Base-by-base conservation (phyloP, 2,113 vertebrate genomes). In the Sphaerodactylus townsendi region DNA sequence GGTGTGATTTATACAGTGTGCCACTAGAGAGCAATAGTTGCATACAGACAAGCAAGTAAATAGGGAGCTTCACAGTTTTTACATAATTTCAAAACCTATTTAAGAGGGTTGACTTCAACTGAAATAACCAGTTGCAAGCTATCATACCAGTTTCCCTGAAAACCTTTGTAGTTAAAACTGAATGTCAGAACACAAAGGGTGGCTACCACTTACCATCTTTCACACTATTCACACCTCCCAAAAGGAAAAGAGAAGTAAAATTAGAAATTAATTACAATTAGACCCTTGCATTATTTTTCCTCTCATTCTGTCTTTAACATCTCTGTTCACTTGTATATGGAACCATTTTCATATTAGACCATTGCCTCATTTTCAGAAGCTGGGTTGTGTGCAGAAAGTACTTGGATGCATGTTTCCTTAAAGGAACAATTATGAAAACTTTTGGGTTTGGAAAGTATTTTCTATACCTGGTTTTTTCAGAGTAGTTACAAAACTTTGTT, bases 1-100 rank as follows among this genome's bases (percentile, higher is more conserved):
- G 4, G 23, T 87, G 92, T 81, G 68, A 66, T 90, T 83, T n/a
- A 37, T 69, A 48, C 1, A 80, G 30, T 82, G 66, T 21, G 56
- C 95, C 95, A 79, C 91, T 59, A 94, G 96, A 87, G 95, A 95
- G 95, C 93, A 92, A 90, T n/a, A 64, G 50, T 37, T 50, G 28
- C 37, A 81, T 37, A 0, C 13, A 14, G 69, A 70, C 78, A 77
- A 62, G 19, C 66, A 21, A 46, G 59, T 71, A 56, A 14, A 82
- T 84, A 50, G 28, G 5, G 37, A 25, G 17, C 71, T 83, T 84
- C 82, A 74, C 21, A 21, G 39, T 46, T 25, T 28, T 64, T 41
- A n/a, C 25, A 35, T 44, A 28, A 39, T 41, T 59, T 14, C 30
- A 13, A 56, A 48, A 44, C 59, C 2, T 41, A 11, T 62, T 10